A percentile compares a stretch with the other conserved stretches of the same genome.
Conservation (phyloP, 2,113 vertebrate species). For the Embiotoca jacksoni region DNA sequence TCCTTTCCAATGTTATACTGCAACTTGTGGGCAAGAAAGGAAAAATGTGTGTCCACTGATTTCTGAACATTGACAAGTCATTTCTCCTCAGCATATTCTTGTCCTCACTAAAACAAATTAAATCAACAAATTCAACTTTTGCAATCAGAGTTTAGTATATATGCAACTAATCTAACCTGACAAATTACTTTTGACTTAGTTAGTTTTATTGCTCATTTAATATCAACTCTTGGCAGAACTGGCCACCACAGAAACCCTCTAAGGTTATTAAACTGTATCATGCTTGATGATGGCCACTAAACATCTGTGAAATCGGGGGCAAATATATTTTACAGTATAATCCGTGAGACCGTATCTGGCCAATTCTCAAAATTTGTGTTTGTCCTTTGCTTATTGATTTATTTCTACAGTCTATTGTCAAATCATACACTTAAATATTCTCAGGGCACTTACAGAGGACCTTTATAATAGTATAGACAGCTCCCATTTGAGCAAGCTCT, state of each 20-base stretch:
- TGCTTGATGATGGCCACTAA: background rate
- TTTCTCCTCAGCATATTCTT: background rate
- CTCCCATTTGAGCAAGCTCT: too few species aligned
- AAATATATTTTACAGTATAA: background rate
- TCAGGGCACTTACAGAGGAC: too few species aligned
- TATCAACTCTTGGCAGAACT: slow-evolving; percentile 12
- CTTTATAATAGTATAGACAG: too few species aligned
- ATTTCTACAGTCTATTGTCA: too few species aligned
- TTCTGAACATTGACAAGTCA: background rate
- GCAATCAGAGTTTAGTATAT: background rate
- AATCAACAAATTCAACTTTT: background rate
- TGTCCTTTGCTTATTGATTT: too few species aligned
- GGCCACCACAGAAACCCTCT: slow-evolving; percentile 39
- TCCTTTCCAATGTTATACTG: too few species aligned
- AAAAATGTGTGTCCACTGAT: background rate
- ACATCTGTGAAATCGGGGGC: background rate
- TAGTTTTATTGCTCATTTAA: background rate
- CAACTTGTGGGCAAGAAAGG: background rate
- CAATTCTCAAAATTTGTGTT: too few species aligned
- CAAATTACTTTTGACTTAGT: too few species aligned
- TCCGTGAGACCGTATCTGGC: background rate
- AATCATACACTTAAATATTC: too few species aligned
- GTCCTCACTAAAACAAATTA: background rate
- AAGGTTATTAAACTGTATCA: slow-evolving; percentile 45
- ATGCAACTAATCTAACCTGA: too few species aligned